phyloP scores from a whole-genome alignment of 2,113 vertebrate species.

The Formicarius rufipectus region DNA sequence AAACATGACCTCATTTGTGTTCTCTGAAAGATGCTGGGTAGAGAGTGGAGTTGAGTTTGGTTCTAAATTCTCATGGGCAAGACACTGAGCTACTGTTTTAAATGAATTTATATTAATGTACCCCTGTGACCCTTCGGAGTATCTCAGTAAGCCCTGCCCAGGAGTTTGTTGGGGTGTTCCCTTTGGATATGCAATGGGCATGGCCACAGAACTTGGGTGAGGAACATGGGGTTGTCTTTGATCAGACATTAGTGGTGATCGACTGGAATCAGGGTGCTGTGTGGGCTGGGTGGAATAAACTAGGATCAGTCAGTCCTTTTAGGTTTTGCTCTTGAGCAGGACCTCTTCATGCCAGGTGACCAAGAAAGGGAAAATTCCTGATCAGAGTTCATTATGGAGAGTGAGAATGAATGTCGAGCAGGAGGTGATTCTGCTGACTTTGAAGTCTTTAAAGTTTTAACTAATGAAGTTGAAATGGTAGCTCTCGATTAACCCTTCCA shows the following conservation, averaged over 20 bases:
- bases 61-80: neutral
- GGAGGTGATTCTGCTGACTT: neutral
- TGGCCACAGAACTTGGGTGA: neutral
- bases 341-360: rapidly evolving
- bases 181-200: neutral
- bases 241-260: rapidly evolving
- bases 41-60: neutral
- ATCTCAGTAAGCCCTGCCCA: neutral
- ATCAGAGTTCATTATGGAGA: neutral
- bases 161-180: neutral
- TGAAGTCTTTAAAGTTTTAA: neutral
- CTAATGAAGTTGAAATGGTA: neutral
- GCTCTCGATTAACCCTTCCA: neutral
- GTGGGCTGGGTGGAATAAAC: too few species aligned
- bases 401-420: neutral
- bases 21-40: neutral
- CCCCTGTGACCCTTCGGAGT: neutral
- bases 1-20: neutral
- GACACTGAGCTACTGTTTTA: neutral
- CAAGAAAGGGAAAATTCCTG: neutral
- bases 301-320: neutral
- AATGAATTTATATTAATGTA: neutral
- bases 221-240: neutral
- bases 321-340: neutral
- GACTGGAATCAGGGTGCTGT: rapidly evolving